Evolutionary conservation across 2,113 vertebrate genomes (phyloP), one percentile per base, ranked within the genome.

Genomic region (Gambusia affinis): DNA sequence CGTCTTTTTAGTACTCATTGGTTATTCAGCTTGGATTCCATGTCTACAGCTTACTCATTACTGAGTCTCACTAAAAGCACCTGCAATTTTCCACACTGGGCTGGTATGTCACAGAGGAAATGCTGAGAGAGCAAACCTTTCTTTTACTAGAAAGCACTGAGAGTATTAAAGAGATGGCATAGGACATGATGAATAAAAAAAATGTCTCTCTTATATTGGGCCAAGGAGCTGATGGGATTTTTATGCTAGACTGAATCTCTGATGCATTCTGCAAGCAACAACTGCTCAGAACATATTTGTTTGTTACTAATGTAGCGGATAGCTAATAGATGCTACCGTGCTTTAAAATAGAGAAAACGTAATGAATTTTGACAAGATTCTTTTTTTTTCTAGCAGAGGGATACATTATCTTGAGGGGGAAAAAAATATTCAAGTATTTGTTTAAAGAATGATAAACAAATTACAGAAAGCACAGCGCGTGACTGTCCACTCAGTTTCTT

Each of bases 61-160:
- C 76, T 11, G 76, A 87, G 87, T 89, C 85, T 80, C 78, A 76
- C 86, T 86, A 87, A 90, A 91, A 90, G 85, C 85, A 89, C 76
- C 63, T 67, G 61, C 69, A 78, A 63, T 84, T 71, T 80, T 85
- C 88, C 78, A 76, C 84, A 82, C 66, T 86, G 78, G 76, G 67
- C 81, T 74, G 66, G 67, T 69, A 65, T 80, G 85, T 76, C 80
- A 84, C 31, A 72, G 64, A 70, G 67, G 84, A 92, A 91, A 69
- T 88, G 88, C 91, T 92, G 91, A 92, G 82, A 75, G 87, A 77
- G 81, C 67, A 86, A 60, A 73, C 70, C 80, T 87, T 87, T 73
- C 73, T 83, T 87, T 90, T 80, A 82, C 85, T 78, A 76, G 79
- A 83, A 85, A 71, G 81, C 76, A 79, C 75, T 60, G 75, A 80